These are phyloP conservation scores for Ciona savignyi DNA, from an alignment of 23 tunicate species.

Conservation along the genomic window DNA sequence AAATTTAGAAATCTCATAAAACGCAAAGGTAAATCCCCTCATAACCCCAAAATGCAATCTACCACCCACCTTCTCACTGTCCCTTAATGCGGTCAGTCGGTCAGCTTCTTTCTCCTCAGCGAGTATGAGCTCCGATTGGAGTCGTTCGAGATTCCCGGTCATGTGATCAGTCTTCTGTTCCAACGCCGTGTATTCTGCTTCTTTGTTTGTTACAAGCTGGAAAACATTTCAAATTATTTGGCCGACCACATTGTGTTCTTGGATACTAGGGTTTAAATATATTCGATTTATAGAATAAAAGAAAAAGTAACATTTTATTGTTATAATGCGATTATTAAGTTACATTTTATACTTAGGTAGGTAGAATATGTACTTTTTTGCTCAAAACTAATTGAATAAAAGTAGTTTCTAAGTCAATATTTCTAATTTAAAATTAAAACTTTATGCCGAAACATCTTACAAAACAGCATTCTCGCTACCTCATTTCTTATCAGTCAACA, in stretches of 20 bases:
- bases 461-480: no score
- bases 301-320: not conserved
- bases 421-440: no score
- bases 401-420: no score
- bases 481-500: no score
- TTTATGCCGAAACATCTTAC: no score
- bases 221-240: not conserved
- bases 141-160: constrained; percentile 76
- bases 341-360: not conserved
- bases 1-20: not conserved
- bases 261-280: no score
- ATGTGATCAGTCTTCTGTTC: constrained; percentile 86
- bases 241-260: no score
- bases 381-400: not conserved
- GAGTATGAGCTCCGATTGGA: constrained; percentile 71
- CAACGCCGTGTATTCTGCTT: constrained; percentile 79
- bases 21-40: no score
- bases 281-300: no score
- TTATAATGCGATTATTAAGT: not conserved
- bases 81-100: constrained; percentile 59
- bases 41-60: no score
- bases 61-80: constrained; percentile 75
- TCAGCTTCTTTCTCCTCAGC: constrained; percentile 93
- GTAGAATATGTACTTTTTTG: not conserved
- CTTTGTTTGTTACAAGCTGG: constrained; percentile 81